A percentile compares a stretch with the other conserved stretches of the same genome.
phyloP scores from a whole-genome alignment of 2,888 invertebrate genomes.

The Noctua janthina region DNA sequence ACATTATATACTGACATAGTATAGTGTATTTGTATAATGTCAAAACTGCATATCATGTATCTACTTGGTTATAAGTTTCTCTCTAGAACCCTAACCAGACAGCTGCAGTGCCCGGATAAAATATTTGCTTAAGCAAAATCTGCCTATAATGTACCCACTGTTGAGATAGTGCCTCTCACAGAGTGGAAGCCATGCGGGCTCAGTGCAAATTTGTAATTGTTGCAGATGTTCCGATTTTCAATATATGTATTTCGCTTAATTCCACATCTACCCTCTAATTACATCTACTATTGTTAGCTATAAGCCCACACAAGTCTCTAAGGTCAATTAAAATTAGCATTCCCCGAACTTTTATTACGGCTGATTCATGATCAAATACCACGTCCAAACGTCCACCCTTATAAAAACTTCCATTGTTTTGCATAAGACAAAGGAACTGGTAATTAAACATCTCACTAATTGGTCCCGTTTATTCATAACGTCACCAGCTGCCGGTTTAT shows the following conservation, averaged over 20 bases:
- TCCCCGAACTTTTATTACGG: slow-evolving; percentile 42
- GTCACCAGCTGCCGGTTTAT: slow-evolving; percentile 64
- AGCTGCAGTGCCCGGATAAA: not conserved
- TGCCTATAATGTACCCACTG: not conserved
- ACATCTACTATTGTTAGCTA: not conserved
- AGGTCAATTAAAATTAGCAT: slow-evolving; percentile 47
- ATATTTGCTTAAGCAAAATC: not conserved
- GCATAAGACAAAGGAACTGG: slow-evolving; percentile 64
- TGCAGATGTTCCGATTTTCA: not conserved
- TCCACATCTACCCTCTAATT: not conserved
- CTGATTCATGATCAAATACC: slow-evolving; percentile 49
- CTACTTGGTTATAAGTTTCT: not conserved
- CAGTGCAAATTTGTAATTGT: not conserved
- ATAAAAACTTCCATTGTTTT: slow-evolving; percentile 63
- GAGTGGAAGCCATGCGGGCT: not conserved
- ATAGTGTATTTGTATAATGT: not conserved
- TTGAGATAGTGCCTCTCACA: not conserved
- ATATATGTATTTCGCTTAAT: not conserved
- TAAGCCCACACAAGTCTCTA: slow-evolving; percentile 6
- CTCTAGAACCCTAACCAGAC: not conserved
- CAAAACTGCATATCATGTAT: not conserved
- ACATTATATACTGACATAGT: too few species aligned
- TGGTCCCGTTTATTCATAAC: slow-evolving; percentile 68
- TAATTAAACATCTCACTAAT: slow-evolving; percentile 69
- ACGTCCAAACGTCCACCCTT: slow-evolving; percentile 31